Evolutionary conservation across 2,113 vertebrate species (phyloP), one percentile per base, ranked within the genome.

Genomic region (Clarias magur): DNA sequence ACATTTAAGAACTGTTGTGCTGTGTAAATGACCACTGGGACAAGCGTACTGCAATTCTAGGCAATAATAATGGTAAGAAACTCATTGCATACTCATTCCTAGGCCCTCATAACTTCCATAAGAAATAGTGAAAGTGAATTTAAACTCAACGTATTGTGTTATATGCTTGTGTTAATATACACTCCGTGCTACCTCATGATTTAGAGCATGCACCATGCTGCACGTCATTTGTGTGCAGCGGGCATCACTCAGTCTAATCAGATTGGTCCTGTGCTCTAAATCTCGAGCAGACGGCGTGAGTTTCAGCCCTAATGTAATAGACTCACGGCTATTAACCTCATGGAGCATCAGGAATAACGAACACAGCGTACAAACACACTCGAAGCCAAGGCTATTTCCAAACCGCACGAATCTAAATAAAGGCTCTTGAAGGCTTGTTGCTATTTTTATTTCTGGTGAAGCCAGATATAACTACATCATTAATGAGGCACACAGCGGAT

Each of bases 381-480:
- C 85, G 93, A 83, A 75, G 89, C 56, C 70, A 78, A 83, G 88
- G 92, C 92, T 93, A 91, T 93, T 91, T 92, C 91, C 85, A 87
- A 88, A 80, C 85, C 54, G 17, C 89, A 83, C 75, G 86, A 84
- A 87, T 87, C 80, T 91, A 93, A 93, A 92, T 90, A 92, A 89
- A 92, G 88, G 87, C 80, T 92, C 85, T 90, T 84, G 91, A 89
- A 91, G 87, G 92, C 91, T 87, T 90, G 92, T 89, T 92, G 86
- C 92, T 93, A 93, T 93, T 95, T 93, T 90, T 92, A 90, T 92
- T 91, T 85, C 90, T 91, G 92, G 88, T 91, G 90, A 87, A 87
- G 86, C 87, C 85, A 88, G 72, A 88, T 92, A 93, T 92, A 93
- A 90, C 67, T 89, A 86, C 88, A 85, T 90, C 89, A 89, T 92